A percentile compares a stretch with the other conserved stretches of the same genome.
Conservation (phyloP, 2,797 vertebrate species). For the Pipistrellus kuhlii region DNA sequence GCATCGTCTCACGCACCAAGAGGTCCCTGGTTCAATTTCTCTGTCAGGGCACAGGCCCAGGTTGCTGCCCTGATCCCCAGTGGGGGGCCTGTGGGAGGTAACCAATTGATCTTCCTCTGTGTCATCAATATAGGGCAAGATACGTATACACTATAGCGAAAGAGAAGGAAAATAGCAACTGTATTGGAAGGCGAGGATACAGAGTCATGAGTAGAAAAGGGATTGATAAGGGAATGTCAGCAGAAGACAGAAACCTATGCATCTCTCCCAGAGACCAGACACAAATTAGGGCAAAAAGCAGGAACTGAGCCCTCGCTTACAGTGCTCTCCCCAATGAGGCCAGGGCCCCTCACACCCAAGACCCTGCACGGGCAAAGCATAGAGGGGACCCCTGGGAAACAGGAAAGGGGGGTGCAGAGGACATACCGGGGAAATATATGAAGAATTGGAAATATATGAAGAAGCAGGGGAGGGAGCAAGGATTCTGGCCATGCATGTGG, state of each 20-base stretch:
- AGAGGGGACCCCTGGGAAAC: background rate
- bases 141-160: background rate
- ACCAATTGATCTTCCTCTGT: no score
- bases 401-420: background rate
- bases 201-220: background rate
- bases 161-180: background rate
- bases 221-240: background rate
- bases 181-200: background rate
- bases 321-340: background rate
- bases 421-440: background rate
- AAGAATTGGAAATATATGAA: background rate
- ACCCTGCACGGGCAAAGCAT: no score
- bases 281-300: background rate
- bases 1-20: background rate
- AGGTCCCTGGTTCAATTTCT: background rate
- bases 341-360: fast-evolving
- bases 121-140: background rate
- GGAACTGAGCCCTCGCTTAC: background rate
- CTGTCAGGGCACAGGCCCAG: background rate
- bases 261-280: background rate
- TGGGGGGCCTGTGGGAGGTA: no score
- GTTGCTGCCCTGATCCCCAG: background rate
- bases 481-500: background rate
- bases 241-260: background rate
- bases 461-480: background rate